Evolutionary conservation across 2,888 invertebrate genomes (phyloP), one percentile per base, ranked within the genome.

Genomic region (Fragum whitleyi): DNA sequence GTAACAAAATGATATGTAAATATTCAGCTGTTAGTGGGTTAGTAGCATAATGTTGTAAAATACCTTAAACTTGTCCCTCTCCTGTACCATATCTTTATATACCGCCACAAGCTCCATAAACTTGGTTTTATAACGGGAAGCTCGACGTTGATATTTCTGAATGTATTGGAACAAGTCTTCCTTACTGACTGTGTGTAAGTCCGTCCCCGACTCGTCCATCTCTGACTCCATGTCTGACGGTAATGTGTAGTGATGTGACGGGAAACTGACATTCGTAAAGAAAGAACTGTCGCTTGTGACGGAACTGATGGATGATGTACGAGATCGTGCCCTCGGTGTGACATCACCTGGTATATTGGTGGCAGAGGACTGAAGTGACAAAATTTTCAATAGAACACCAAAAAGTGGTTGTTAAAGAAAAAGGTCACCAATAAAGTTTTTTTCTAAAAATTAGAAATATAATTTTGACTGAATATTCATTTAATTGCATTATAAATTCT

Each of bases 181-280:
- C 62, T 92, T 92, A 68, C 86, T 89, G 73, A 90, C 86, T 6
- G 87, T 83, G 67, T 90, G 88, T 1, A 91, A 79, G 67, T 89
- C 88, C 2, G 89, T 86, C 0, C 87, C 81, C 0, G 72, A 87
- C 42, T 92, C 92, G 57, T 92, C 92, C 71, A 91, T 86, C 71
- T 92, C 92, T 68, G 91, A 91, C 79, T 92, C 92, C 57, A 90
- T 87, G 78, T 92, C 92, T 11, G 92, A 92, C 0, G 91, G 91
- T 32, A 91, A 67, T 7, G 83, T 75, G 74, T 90, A 90, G 73
- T 89, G 89, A 42, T 87, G 88, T 36, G 86, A 86, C 9, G 90
- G 84, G 53, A 90, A 87, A 62, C 88, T 88, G 68, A 87, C 85
- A 79, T 86, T 87, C 16, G 87, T 87, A 73, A 89, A 91, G 80